phyloP scores from a whole-genome alignment of 2,888 invertebrate species.

The Caenorhabditis becei region DNA sequence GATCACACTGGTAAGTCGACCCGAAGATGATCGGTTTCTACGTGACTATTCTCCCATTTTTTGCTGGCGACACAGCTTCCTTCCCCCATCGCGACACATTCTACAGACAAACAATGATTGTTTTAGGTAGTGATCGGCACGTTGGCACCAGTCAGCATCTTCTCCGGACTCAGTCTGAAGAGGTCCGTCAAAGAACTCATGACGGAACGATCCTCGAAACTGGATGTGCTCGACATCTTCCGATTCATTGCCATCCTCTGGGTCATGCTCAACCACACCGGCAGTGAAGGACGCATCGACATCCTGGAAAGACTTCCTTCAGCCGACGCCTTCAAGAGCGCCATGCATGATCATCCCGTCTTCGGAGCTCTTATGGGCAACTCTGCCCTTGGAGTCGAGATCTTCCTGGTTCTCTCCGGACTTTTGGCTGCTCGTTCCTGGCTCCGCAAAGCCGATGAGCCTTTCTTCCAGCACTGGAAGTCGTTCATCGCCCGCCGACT shows the following conservation, averaged over 20 bases:
- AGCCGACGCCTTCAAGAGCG: conserved; percentile 75
- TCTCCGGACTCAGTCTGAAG: conserved; percentile 57
- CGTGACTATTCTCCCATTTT: not conserved
- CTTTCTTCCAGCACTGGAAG: conserved; percentile 72
- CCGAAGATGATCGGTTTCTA: conserved; percentile 2
- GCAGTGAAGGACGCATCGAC: conserved; percentile 79
- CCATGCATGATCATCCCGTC: conserved; percentile 77
- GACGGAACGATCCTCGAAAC: conserved; percentile 67
- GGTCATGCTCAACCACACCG: conserved; percentile 80
- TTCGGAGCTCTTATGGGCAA: conserved; percentile 80
- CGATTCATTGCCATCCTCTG: conserved; percentile 80
- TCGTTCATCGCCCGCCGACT: conserved; percentile 73
- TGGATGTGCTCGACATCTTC: conserved; percentile 72
- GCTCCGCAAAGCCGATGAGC: conserved; percentile 70
- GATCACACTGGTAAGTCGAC: conserved; percentile 36
- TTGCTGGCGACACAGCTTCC: not conserved
- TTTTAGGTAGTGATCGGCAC: conserved; percentile 64
- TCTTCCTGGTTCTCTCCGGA: conserved; percentile 79
- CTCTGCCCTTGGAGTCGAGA: conserved; percentile 80
- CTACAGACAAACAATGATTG: conserved; percentile 1
- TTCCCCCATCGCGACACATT: not conserved
- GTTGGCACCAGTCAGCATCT: conserved; percentile 39
- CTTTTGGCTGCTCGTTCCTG: conserved; percentile 78
- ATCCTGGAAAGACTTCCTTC: conserved; percentile 75
- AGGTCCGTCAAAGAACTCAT: conserved; percentile 68